A percentile compares a stretch with the other conserved stretches of the same genome.
Conservation (phyloP, 2,797 vertebrate species). For the Octomys mimax region DNA sequence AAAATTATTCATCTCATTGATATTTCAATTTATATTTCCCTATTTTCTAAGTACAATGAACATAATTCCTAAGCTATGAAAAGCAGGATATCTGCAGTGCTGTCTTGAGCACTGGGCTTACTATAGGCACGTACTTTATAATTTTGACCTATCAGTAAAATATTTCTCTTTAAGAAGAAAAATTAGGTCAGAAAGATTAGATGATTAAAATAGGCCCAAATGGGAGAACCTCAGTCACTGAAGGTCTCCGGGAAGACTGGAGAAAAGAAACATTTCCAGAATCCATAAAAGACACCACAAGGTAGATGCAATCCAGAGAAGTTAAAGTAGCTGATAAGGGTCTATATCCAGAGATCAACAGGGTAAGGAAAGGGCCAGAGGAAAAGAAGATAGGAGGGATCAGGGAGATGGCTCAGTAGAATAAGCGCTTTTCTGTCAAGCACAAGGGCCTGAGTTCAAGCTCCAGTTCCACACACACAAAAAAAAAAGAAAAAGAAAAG, state of each 20-base stretch:
- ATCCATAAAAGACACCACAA: background rate
- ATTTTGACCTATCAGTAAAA: constrained; percentile 55
- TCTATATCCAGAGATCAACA: background rate
- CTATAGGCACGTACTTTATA: constrained; percentile 14
- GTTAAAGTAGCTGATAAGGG: background rate
- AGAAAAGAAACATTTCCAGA: background rate
- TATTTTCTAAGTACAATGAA: constrained; percentile 61
- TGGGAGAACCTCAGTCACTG: background rate
- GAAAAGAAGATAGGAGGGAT: background rate
- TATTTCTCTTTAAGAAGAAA: constrained; percentile 54
- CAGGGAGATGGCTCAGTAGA: no score
- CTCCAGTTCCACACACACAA: no score
- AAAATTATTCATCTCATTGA: constrained; percentile 11
- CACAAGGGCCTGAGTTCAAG: no score
- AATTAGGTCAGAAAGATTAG: constrained; percentile 26
- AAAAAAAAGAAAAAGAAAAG: no score
- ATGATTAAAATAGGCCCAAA: background rate
- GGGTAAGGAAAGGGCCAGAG: background rate
- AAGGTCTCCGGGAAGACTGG: background rate
- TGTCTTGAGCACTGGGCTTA: constrained; percentile 31
- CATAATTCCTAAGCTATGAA: constrained; percentile 63
- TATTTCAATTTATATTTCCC: background rate
- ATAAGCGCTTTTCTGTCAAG: no score
- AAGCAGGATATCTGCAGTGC: constrained; percentile 57
- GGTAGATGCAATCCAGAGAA: background rate